A percentile compares a stretch with the other conserved stretches of the same genome.
These are phyloP conservation scores for Spinus olivaceus DNA, from an alignment of 2,797 vertebrate genomes.

Conservation along the genomic window DNA sequence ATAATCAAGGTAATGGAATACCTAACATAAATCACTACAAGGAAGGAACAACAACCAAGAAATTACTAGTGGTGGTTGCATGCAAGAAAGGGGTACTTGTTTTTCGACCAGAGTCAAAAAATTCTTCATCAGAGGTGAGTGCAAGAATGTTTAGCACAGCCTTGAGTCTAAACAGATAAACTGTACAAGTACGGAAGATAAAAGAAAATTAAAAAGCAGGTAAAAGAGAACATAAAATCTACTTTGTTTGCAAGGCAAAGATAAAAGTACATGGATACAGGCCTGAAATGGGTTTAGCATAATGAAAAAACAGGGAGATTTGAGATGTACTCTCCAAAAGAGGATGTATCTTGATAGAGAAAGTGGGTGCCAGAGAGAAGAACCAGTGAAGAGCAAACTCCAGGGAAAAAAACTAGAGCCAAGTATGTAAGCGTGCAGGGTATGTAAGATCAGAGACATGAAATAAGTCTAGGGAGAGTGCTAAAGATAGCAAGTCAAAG, in stretches of 20 bases:
- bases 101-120: background rate
- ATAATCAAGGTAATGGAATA: background rate
- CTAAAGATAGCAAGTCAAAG: background rate
- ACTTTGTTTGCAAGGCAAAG: background rate
- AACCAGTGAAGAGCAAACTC: background rate
- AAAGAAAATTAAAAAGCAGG: background rate
- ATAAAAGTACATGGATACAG: background rate
- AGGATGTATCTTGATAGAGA: background rate
- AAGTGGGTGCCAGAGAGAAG: background rate
- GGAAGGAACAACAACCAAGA: background rate
- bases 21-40: background rate
- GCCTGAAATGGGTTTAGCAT: background rate
- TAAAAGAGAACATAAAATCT: background rate
- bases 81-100: background rate
- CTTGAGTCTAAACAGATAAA: background rate
- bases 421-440: background rate
- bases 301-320: background rate
- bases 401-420: background rate
- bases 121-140: background rate
- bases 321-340: background rate
- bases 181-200: background rate
- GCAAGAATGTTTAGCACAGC: background rate
- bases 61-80: background rate
- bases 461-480: background rate
- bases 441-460: background rate